phyloP scores from a whole-genome alignment of 2,113 vertebrate species.

The Neotragus moschatus region DNA sequence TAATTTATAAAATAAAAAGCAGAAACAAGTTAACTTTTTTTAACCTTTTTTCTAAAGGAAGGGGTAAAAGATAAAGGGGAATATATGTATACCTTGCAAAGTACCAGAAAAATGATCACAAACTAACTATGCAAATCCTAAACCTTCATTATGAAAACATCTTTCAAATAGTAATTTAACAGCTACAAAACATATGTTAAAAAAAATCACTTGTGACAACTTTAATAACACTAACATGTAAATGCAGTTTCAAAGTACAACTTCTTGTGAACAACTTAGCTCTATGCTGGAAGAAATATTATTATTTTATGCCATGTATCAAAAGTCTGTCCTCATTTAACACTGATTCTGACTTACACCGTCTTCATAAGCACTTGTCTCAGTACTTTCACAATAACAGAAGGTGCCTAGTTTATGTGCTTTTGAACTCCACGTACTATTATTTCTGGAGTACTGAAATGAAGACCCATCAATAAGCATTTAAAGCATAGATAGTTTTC shows the following conservation, averaged over 20 bases:
- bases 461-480: background rate
- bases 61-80: background rate
- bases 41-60: background rate
- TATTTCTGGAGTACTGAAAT: slow-evolving; percentile 1
- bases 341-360: background rate
- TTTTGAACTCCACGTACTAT: background rate
- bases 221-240: background rate
- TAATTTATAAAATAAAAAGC: background rate
- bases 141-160: background rate
- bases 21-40: background rate
- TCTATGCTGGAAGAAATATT: background rate
- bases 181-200: background rate
- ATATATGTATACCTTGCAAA: background rate
- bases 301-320: background rate
- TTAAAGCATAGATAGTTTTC: background rate
- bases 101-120: background rate
- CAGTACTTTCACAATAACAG: background rate
- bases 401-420: background rate
- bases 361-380: background rate
- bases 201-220: background rate
- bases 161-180: background rate
- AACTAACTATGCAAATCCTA: background rate
- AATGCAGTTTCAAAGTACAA: background rate
- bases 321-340: background rate
- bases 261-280: slow-evolving; percentile 1